Conservation (phyloP, 2,113 vertebrate species). For the Gallinago paraguaiae region DNA sequence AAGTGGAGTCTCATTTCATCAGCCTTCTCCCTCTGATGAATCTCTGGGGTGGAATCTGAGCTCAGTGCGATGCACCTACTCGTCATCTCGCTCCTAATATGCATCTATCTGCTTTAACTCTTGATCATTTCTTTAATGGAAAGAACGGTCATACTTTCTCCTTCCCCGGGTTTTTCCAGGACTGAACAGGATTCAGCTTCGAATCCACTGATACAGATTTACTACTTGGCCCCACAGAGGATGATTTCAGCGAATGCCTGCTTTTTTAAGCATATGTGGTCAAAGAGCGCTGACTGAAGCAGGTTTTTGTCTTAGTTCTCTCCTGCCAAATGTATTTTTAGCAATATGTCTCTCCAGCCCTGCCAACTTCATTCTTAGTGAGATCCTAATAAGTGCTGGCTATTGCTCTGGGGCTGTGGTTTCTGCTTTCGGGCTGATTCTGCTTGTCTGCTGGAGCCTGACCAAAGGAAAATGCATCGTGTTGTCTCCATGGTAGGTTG, state of each 20-base stretch:
- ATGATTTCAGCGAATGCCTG: not conserved
- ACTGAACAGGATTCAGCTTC: not conserved
- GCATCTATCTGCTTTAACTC: not conserved
- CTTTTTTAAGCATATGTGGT: not conserved
- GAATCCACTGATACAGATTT: not conserved
- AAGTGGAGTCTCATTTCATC: not conserved
- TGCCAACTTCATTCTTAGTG: not conserved
- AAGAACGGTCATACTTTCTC: not conserved
- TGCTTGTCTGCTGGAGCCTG: not conserved
- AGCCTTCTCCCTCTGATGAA: not conserved
- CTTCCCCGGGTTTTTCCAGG: not conserved
- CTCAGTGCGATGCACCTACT: not conserved
- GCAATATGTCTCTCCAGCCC: not conserved
- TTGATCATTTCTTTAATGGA: not conserved
- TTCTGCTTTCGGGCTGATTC: not conserved
- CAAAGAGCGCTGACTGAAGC: not conserved
- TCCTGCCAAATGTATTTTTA: constrained; percentile 25
- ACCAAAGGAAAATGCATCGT: not conserved
- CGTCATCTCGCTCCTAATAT: not conserved
- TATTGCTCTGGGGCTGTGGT: not conserved
- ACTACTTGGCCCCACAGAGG: not conserved
- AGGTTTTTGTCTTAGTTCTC: not conserved
- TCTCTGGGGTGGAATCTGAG: not conserved
- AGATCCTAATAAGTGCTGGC: not conserved
- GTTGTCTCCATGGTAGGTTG: not conserved